These are phyloP conservation scores for Palythoa grandiflora DNA, from an alignment of 92 coral and sea anemone genomes.

Conservation along the genomic window DNA sequence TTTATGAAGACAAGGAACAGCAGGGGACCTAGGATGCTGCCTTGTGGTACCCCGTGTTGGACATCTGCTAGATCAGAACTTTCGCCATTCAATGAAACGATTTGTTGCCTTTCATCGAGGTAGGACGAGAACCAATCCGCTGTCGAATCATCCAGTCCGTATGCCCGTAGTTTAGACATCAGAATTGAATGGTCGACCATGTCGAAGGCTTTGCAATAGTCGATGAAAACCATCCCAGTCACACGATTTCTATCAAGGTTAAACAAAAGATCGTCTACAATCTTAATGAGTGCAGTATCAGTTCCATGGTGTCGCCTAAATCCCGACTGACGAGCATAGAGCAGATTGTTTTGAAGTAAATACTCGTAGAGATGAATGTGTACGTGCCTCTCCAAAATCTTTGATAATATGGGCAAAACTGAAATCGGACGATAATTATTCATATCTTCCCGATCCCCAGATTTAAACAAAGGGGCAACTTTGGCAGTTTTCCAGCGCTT, in stretches of 20 bases:
- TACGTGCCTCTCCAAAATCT: constrained; percentile 1
- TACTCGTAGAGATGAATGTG: constrained; percentile 35
- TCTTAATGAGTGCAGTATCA: constrained; percentile 6
- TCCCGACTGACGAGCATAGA: constrained; percentile 32
- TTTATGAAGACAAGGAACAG: constrained; percentile 47
- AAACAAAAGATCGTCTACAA: background rate
- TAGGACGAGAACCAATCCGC: background rate
- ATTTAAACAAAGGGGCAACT: constrained; percentile 25
- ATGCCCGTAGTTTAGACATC: background rate
- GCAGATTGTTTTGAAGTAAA: constrained; percentile 26
- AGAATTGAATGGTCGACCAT: constrained; percentile 29
- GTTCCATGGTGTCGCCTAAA: constrained; percentile 28
- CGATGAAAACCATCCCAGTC: background rate
- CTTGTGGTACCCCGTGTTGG: constrained; percentile 39
- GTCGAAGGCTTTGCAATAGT: constrained; percentile 22
- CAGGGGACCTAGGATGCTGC: constrained; percentile 23
- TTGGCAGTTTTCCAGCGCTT: constrained; percentile 30
- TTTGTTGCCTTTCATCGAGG: constrained; percentile 14
- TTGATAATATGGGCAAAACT: background rate
- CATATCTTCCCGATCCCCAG: constrained; percentile 7
- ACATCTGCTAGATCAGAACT: background rate
- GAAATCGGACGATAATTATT: constrained; percentile 37
- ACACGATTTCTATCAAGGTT: background rate
- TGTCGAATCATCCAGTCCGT: background rate
- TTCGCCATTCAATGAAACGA: background rate